phyloP scores from a whole-genome alignment of 2,113 vertebrate species.

The Bos taurus region ARS-UCD2.0 NC_037344.1:8023001-8023500 shows the following conservation, averaged over 20 bases:
- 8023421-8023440: background rate
- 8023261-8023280: background rate
- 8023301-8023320: background rate
- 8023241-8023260: background rate
- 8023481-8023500: background rate
- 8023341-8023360: background rate
- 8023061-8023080: background rate
- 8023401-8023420: background rate
- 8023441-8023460: background rate
- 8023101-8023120: background rate
- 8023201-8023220: background rate
- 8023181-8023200: background rate
- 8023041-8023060: background rate
- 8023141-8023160: background rate
- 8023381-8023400: background rate
- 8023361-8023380: background rate
- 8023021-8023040: background rate
- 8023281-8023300: background rate
- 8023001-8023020: background rate
- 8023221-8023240: background rate
- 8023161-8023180: background rate
- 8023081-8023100: background rate
- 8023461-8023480: background rate
- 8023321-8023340: background rate
- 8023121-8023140: background rate